Evolutionary conservation across 64 coral and sea anemone genomes (phyloP).

Genomic region (Actinia equina): DNA sequence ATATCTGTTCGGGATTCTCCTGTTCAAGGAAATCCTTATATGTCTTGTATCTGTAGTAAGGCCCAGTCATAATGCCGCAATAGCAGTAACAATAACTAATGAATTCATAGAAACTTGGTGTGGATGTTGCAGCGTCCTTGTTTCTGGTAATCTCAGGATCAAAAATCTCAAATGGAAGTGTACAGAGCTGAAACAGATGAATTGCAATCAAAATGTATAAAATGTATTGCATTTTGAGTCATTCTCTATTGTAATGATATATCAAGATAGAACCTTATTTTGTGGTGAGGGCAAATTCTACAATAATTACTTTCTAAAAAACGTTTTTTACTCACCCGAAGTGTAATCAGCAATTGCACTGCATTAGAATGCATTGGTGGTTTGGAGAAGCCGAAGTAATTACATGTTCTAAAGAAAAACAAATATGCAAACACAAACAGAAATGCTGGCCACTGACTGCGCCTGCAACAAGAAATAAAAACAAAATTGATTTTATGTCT

Average conservation of each 20-base stretch:
- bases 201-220: neutral
- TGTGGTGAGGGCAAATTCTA: no score
- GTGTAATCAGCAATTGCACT: constrained; percentile 84
- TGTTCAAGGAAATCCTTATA: constrained; percentile 87
- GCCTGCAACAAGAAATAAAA: constrained; percentile 17
- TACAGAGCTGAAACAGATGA: constrained; percentile 72
- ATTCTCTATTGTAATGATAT: no score
- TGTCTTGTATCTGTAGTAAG: constrained; percentile 94
- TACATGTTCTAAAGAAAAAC: constrained; percentile 95
- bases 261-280: no score
- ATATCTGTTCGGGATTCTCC: constrained; percentile 61
- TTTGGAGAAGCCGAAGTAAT: constrained; percentile 67
- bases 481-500: neutral
- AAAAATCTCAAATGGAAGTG: constrained; percentile 95
- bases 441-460: constrained; percentile 87
- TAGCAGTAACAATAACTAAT: constrained; percentile 91
- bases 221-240: no score
- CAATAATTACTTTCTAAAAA: no score
- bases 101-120: constrained; percentile 74
- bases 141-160: constrained; percentile 51
- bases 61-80: constrained; percentile 87
- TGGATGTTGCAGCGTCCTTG: constrained; percentile 27
- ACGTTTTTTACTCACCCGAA: constrained; percentile 62
- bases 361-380: constrained; percentile 91
- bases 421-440: constrained; percentile 96